A percentile compares a stretch with the other conserved stretches of the same genome.
phyloP scores from a whole-genome alignment of 2,113 vertebrate genomes.

The Macroglossus sobrinus region DNA sequence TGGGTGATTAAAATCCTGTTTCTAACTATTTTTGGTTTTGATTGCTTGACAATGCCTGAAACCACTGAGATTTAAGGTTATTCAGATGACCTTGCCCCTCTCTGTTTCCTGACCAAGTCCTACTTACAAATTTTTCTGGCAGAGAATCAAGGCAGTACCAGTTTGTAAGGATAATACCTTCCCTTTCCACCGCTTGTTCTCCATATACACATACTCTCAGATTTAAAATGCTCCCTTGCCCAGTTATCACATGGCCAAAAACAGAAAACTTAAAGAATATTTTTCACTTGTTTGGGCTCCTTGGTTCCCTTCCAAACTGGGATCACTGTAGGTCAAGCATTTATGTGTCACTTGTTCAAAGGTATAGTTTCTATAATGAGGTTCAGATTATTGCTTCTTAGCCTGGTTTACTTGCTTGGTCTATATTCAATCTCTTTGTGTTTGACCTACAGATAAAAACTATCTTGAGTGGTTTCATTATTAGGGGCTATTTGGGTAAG shows the following conservation, averaged over 20 bases:
- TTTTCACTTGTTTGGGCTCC: background rate
- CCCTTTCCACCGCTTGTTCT: background rate
- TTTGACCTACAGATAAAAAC: slow-evolving; percentile 94
- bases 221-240: background rate
- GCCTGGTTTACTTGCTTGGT: slow-evolving; percentile 19
- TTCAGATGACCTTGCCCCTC: background rate
- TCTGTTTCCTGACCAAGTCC: slow-evolving; percentile 19
- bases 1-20: background rate
- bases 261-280: background rate
- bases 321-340: background rate
- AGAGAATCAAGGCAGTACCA: background rate
- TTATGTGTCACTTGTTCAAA: background rate
- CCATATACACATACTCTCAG: background rate
- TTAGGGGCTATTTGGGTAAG: slow-evolving; percentile 97
- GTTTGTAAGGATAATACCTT: background rate
- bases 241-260: background rate
- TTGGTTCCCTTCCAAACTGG: background rate
- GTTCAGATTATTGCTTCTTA: background rate
- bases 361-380: slow-evolving; percentile 15
- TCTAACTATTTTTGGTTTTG: slow-evolving; percentile 9
- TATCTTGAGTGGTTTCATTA: slow-evolving; percentile 98
- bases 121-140: slow-evolving; percentile 27
- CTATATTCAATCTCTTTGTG: slow-evolving; percentile 70
- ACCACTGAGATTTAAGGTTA: slow-evolving; percentile 2
- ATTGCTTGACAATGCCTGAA: slow-evolving; percentile 16